phyloP scores from a whole-genome alignment of 2,797 vertebrate genomes.

The Sebastes trivittatus region DNA sequence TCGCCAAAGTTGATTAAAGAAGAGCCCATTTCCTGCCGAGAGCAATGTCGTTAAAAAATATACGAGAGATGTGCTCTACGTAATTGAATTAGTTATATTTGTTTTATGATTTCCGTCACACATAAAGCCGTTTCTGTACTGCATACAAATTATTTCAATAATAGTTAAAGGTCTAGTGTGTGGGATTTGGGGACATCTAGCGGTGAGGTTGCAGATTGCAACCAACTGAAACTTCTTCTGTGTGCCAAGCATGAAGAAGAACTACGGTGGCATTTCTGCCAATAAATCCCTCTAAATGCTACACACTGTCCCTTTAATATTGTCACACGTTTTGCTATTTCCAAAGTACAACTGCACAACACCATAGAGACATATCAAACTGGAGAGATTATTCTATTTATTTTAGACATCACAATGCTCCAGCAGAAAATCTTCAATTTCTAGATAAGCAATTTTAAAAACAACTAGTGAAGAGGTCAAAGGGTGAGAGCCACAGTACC shows the following conservation, averaged over 20 bases:
- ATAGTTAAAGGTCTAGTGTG: background rate
- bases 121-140: background rate
- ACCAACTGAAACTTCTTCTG: background rate
- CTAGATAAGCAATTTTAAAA: background rate
- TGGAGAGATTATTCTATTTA: background rate
- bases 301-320: background rate
- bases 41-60: background rate
- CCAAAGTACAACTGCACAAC: background rate
- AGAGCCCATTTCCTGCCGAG: background rate
- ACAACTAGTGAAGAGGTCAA: background rate
- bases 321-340: background rate
- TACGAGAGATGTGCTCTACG: background rate
- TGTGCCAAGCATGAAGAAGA: background rate
- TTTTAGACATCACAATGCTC: background rate
- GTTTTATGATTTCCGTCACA: background rate
- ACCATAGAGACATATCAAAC: background rate
- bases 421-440: background rate
- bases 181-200: background rate
- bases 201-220: background rate
- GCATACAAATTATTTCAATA: background rate
- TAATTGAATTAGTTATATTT: background rate
- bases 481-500: background rate
- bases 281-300: too few relatives aligned
- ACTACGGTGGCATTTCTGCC: background rate
- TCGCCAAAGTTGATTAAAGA: slow-evolving; percentile 27